Evolutionary conservation across 2,797 vertebrate species (phyloP), one percentile per base, ranked within the genome.

Genomic region (Hippocampus kuda): DNA sequence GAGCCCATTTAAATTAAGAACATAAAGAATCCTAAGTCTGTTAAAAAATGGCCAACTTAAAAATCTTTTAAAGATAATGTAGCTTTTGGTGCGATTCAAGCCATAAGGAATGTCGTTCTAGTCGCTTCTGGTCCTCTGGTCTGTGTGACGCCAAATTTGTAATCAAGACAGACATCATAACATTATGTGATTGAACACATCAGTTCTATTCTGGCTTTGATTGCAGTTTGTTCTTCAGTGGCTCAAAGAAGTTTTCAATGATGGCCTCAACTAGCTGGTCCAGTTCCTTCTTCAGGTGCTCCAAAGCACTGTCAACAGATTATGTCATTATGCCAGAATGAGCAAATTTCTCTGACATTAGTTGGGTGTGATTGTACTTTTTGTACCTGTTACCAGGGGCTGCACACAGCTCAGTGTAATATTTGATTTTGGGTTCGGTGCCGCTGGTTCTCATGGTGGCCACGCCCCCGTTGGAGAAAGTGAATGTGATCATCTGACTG

Each of bases 401-500:
- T 9, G 94, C 94, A 70, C 94, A 95, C 61, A 99, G 91, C 75
- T 99, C 97, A 0, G 94, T 91, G 48, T 99, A 99, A 79, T 98
- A 99, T 85, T 99, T 99, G 83, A 99, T 95, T 86, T 99, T 99
- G 13, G 97, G 97, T 79, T 99, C 97, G 0, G 97, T 99, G 61
- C 97, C 97, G 1, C 96, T 99, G 78, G 97, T 99, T 82, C 97
- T 91, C 89, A 99, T 93, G 67, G 97, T 99, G 76, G 97, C 95
- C 77, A 98, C 94, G 0, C 97, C 93, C 44, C 96, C 95, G 1
- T 98, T 98, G 20, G 91, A 89, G 79, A 99, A 99, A 51, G 88
- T 94, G 72, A 99, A 99, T 0, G 97, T 98, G 84, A 99, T 97
- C 97, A 99, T 99, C 84, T 99, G 96, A 86, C 95, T 99, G 82